These are phyloP conservation scores for Zophobas morio DNA, from an alignment of 1,140 invertebrate genomes.

Conservation along the genomic window DNA sequence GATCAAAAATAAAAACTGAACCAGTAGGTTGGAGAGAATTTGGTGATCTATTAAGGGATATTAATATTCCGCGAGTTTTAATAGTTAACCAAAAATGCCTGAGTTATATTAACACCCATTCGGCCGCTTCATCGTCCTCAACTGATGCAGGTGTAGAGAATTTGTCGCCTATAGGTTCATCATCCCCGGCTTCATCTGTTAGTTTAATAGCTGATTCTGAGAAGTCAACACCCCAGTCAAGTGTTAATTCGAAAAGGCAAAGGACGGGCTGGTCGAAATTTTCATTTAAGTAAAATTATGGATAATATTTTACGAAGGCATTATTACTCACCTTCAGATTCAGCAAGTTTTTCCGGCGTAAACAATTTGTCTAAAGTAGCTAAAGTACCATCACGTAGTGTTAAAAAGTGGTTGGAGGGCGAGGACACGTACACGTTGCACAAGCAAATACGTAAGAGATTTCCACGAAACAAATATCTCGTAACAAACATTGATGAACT, in stretches of 20 bases:
- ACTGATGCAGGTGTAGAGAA: no score
- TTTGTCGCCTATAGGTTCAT: no score
- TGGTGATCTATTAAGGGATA: no score
- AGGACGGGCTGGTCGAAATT: background rate
- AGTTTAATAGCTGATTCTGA: no score
- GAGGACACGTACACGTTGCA: constrained; percentile 51
- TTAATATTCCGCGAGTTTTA: background rate
- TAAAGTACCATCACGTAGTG: background rate
- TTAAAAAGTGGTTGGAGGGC: constrained; percentile 2
- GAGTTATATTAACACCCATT: background rate
- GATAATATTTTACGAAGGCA: background rate
- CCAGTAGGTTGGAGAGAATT: no score
- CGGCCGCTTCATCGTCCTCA: no score
- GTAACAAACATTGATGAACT: constrained; percentile 63
- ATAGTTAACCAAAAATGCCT: background rate
- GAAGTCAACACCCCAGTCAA: no score
- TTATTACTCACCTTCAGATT: background rate
- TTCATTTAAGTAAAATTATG: background rate
- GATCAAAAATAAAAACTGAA: no score
- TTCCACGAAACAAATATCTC: constrained; percentile 58
- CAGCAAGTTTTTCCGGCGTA: background rate
- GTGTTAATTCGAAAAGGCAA: background rate
- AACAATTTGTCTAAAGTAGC: background rate
- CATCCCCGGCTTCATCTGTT: no score
- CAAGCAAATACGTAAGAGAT: constrained; percentile 61